Evolutionary conservation across 2,797 vertebrate genomes (phyloP), one percentile per base, ranked within the genome.

Genomic region (Enteromius radiatus): DNA sequence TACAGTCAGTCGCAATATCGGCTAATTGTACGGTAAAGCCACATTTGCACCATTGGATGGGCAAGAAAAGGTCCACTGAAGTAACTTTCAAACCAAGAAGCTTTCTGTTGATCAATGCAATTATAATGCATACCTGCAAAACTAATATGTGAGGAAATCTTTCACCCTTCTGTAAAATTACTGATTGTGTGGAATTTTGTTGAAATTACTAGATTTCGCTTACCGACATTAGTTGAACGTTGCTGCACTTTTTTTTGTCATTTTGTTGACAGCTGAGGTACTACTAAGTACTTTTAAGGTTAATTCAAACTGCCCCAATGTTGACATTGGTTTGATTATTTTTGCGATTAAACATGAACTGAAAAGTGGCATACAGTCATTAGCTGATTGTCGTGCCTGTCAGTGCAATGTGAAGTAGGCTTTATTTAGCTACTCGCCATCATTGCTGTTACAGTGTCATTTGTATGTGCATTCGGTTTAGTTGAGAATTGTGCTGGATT

Each of bases 401-500:
- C 11, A 0, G n/a, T 43, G n/a, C n/a, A 43, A 6, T 68, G 38
- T 23, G 11, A n/a, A 12, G n/a, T 41, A 43, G 41, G 9, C 19
- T 28, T 45, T 47, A 47, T 7, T 74, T 74, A 74, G 21, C 49
- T 36, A 15, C 49, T 52, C 9, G 8, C 45, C 17, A 19, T 5
- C 69, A 49, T 17, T 71, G 26, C 17, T 74, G 47, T 54, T 36
- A 36, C 19, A 33, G 45, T 71, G 69, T 31, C 43, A 31, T 28
- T 28, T 49, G 28, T 21, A 70, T 70, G 8, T 49, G 26, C 10
- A 21, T 54, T 38, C 6, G 1, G 52, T 54, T 74, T 38, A n/a
- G 19, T 74, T 54, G 49, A 54, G 31, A 74, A 36, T 52, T 74
- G 11, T 41, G 14, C 54, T 41, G 45, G 28, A n/a, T 77, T 77